phyloP scores from a whole-genome alignment of 2,113 vertebrate genomes.

The Rhinogobius similis region DNA sequence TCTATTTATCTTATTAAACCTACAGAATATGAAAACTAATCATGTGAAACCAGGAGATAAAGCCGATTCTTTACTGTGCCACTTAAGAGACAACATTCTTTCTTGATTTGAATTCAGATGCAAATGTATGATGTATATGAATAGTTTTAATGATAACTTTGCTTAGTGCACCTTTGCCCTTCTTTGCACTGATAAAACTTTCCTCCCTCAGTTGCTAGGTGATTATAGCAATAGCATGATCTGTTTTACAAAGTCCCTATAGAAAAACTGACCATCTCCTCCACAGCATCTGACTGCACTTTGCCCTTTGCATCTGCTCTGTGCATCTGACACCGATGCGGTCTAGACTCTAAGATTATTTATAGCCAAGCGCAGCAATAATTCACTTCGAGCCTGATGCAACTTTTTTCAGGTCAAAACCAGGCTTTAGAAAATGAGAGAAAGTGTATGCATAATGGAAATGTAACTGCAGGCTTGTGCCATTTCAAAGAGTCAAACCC shows the following conservation, averaged over 20 bases:
- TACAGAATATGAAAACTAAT: neutral
- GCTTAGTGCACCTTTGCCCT: neutral
- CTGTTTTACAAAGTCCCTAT: neutral
- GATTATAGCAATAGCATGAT: neutral
- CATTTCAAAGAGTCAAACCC: conserved; percentile 1
- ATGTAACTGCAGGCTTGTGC: neutral
- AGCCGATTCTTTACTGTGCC: neutral
- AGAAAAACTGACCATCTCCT: neutral
- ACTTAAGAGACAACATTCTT: neutral
- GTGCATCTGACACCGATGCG: neutral
- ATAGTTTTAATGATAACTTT: neutral
- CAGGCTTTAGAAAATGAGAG: conserved; percentile 5
- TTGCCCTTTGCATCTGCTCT: neutral
- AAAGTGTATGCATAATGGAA: conserved; percentile 6
- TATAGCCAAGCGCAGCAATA: conserved; percentile 1
- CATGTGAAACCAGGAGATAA: neutral
- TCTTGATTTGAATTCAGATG: too few species aligned
- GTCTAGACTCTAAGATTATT: conserved; percentile 3
- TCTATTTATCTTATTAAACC: neutral
- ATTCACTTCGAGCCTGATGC: neutral
- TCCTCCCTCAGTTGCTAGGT: neutral
- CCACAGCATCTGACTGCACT: neutral
- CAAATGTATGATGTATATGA: neutral
- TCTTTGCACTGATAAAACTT: neutral
- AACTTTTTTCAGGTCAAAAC: conserved; percentile 9